Evolutionary conservation across 2,888 invertebrate genomes (phyloP).

Genomic region (Acronicta leporina): DNA sequence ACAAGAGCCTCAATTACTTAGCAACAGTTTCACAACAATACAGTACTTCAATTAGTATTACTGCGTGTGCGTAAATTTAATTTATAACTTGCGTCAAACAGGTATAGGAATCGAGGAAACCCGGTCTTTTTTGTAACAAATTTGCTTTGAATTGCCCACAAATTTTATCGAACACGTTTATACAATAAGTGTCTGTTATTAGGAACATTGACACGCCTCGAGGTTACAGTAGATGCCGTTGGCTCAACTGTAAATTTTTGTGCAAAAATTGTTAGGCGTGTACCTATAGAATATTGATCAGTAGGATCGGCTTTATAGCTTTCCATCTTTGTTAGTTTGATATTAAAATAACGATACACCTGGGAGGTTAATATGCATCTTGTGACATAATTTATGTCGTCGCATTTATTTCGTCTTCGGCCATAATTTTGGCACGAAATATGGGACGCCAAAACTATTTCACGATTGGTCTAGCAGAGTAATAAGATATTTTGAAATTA

Average conservation of each 20-base stretch:
- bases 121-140: constrained; percentile 9
- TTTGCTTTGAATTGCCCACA: constrained; percentile 14
- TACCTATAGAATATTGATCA: background rate
- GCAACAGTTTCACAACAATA: background rate
- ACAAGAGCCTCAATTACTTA: background rate
- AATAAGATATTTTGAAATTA: background rate
- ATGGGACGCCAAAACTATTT: no score
- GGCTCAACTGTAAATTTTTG: background rate
- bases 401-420: no score
- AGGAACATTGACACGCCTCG: constrained; percentile 23
- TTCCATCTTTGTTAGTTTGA: no score
- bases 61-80: constrained; percentile 14
- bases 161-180: constrained; percentile 22
- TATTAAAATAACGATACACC: no score
- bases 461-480: no score
- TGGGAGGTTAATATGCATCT: background rate
- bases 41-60: constrained; percentile 11
- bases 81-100: constrained; percentile 19
- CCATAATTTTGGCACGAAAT: no score
- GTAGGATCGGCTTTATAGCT: no score
- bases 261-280: background rate
- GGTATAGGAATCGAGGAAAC: constrained; percentile 19
- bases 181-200: constrained; percentile 13
- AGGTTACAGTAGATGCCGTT: background rate
- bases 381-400: no score